Percentiles rank a stretch among this genome's conserved stretches.
Evolutionary conservation across 2,888 invertebrate genomes (phyloP).

Genomic region (Amphipoea lucens): DNA sequence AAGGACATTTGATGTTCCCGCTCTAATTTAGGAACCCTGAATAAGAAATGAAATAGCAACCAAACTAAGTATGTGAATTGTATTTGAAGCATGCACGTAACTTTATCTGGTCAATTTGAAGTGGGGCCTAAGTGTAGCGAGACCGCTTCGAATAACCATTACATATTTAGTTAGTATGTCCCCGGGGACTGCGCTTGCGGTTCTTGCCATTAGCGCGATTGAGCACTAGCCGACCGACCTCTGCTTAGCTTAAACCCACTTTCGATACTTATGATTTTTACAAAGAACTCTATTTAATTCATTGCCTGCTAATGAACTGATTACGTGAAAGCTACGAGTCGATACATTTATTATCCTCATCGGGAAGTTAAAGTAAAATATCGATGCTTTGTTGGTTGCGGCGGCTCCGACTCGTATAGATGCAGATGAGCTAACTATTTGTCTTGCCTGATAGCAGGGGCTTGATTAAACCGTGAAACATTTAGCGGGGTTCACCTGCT

Average conservation of each 20-base stretch:
- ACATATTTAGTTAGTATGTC: constrained; percentile 87
- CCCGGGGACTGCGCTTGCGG: constrained; percentile 85
- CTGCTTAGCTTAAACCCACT: constrained; percentile 63
- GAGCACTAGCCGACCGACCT: constrained; percentile 78
- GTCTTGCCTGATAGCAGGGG: constrained; percentile 88
- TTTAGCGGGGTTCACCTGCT: constrained; percentile 84
- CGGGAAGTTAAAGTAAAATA: constrained; percentile 81
- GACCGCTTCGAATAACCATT: constrained; percentile 83
- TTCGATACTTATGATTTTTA: constrained; percentile 68
- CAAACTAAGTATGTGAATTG: constrained; percentile 44
- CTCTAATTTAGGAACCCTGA: constrained; percentile 14
- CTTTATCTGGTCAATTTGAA: constrained; percentile 79
- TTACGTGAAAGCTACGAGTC: constrained; percentile 54
- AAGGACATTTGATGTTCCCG: constrained; percentile 28
- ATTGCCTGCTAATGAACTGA: constrained; percentile 38
- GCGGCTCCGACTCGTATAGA: constrained; percentile 88
- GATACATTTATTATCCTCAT: constrained; percentile 66
- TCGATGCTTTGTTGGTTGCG: constrained; percentile 83
- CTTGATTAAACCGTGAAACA: constrained; percentile 90
- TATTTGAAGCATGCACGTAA: constrained; percentile 68
- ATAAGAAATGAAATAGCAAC: constrained; percentile 35
- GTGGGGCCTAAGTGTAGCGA: constrained; percentile 79
- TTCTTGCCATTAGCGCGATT: constrained; percentile 88
- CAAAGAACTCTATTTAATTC: constrained; percentile 48
- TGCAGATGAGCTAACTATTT: constrained; percentile 90